Conservation (phyloP, 2,113 vertebrate species). For the Grantiella picta region DNA sequence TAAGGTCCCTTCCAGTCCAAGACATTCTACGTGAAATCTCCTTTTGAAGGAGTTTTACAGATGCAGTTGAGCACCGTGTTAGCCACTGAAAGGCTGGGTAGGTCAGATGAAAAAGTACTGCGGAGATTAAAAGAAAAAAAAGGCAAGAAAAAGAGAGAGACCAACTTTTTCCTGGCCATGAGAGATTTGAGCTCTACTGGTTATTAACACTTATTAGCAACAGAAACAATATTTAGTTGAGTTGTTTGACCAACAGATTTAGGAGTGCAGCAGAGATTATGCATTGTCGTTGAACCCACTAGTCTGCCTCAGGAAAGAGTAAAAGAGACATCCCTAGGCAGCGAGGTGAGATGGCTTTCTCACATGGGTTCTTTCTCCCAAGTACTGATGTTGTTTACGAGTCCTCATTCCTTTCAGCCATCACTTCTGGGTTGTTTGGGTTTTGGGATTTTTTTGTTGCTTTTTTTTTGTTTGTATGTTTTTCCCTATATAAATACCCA, state of each 20-base stretch:
- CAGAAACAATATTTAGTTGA: background rate
- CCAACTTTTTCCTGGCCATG: background rate
- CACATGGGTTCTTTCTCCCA: background rate
- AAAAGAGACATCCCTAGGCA: accelerated
- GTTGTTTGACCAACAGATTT: background rate
- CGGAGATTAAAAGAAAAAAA: background rate
- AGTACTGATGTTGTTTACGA: background rate
- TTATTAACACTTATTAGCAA: background rate
- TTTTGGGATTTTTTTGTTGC: background rate
- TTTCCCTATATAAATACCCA: background rate
- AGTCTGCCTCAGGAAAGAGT: background rate
- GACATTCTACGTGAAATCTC: background rate
- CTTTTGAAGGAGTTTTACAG: background rate
- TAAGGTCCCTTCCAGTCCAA: background rate
- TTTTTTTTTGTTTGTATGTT: background rate
- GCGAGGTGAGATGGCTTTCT: background rate
- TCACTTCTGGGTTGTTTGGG: background rate
- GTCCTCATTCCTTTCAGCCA: background rate
- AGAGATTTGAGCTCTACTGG: background rate
- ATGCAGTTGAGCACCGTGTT: background rate
- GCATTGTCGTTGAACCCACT: background rate
- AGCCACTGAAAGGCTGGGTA: background rate
- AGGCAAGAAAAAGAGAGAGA: too few species aligned
- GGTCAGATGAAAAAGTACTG: background rate
- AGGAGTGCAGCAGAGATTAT: background rate